phyloP scores from a whole-genome alignment of 1,140 invertebrate genomes.

The Temnothorax nylanderi region DNA sequence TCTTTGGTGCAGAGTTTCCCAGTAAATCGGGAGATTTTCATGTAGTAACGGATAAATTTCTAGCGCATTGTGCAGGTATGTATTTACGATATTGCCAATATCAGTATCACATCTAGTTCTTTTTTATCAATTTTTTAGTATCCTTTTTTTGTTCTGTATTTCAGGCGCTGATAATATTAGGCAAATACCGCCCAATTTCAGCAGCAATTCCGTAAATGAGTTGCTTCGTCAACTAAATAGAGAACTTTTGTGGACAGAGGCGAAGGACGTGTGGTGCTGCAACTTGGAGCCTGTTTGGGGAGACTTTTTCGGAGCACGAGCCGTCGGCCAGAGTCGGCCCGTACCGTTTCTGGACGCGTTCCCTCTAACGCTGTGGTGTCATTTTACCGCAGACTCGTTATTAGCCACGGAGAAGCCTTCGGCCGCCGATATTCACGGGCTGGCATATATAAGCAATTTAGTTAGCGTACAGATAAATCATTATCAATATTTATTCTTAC shows the following conservation, averaged over 20 bases:
- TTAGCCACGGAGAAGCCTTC: slow-evolving; percentile 5
- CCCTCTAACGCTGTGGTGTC: slow-evolving; percentile 94
- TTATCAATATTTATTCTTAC: slow-evolving; percentile 96
- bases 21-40: slow-evolving; percentile 88
- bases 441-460: slow-evolving; percentile 91
- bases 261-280: slow-evolving; percentile 95
- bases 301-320: slow-evolving; percentile 94
- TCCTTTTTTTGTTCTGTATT: slow-evolving; percentile 60
- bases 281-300: slow-evolving; percentile 96
- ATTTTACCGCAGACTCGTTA: slow-evolving; percentile 81
- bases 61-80: slow-evolving; percentile 90
- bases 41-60: slow-evolving; percentile 91
- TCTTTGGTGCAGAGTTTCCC: slow-evolving; percentile 91
- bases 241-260: slow-evolving; percentile 93
- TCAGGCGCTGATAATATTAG: slow-evolving; percentile 86
- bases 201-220: slow-evolving; percentile 84
- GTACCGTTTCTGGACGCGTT: slow-evolving; percentile 96
- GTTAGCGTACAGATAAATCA: slow-evolving; percentile 96
- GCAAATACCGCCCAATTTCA: slow-evolving; percentile 80
- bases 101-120: not conserved
- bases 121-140: slow-evolving; percentile 70
- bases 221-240: slow-evolving; percentile 84
- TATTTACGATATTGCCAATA: slow-evolving; percentile 32
- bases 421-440: slow-evolving; percentile 88
- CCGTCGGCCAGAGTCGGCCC: slow-evolving; percentile 90